A percentile compares a stretch with the other conserved stretches of the same genome.
phyloP scores from a whole-genome alignment of 2,888 invertebrate species.

The Volucella inanis region DNA sequence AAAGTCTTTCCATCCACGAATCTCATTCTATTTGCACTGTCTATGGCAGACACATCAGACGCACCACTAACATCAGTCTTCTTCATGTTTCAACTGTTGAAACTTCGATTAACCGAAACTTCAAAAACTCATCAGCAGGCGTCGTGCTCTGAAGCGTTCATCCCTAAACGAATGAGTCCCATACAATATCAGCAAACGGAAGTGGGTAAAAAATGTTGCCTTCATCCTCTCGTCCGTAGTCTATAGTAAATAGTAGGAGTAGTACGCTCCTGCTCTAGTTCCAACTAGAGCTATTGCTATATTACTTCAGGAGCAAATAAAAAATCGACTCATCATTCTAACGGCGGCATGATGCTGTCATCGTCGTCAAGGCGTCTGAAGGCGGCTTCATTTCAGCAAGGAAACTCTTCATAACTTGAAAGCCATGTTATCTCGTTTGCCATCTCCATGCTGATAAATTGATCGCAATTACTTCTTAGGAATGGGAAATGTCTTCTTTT shows the following conservation, averaged over 20 bases:
- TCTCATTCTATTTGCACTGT: background rate
- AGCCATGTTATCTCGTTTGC: constrained; percentile 18
- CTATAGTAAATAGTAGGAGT: background rate
- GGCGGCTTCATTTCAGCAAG: constrained; percentile 21
- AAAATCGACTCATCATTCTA: constrained; percentile 50
- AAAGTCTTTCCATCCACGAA: background rate
- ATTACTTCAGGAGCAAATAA: constrained; percentile 28
- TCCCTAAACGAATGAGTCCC: background rate
- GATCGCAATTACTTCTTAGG: constrained; percentile 46
- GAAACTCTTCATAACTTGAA: constrained; percentile 29
- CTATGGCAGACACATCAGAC: background rate
- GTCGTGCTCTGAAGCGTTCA: constrained; percentile 33
- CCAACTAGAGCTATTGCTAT: background rate
- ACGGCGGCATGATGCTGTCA: constrained; percentile 10
- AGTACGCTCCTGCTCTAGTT: background rate
- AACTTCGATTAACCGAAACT: constrained; percentile 54
- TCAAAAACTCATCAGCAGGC: constrained; percentile 34
- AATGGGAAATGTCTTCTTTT: constrained; percentile 36
- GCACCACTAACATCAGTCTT: constrained; percentile 37
- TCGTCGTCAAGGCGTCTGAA: constrained; percentile 24
- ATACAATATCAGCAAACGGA: constrained; percentile 20
- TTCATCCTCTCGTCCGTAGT: constrained; percentile 7
- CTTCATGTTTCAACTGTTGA: constrained; percentile 36
- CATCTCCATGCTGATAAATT: constrained; percentile 43
- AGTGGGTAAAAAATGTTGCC: constrained; percentile 15